These are phyloP conservation scores for Gallinago undulata DNA, from an alignment of 2,113 vertebrate genomes.

Conservation along the genomic window DNA sequence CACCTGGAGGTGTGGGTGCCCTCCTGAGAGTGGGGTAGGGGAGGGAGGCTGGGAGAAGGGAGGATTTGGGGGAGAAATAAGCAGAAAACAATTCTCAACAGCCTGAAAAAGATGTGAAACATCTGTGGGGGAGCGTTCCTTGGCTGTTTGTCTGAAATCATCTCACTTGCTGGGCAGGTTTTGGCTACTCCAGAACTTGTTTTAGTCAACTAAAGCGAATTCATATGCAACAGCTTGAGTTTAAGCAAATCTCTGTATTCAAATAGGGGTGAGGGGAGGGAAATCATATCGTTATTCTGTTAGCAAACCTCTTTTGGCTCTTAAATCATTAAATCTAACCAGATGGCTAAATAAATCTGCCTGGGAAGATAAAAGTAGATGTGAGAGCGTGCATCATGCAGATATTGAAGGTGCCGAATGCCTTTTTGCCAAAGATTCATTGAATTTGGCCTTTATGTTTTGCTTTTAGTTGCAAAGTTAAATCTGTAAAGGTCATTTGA, in stretches of 20 bases:
- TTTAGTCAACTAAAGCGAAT: neutral
- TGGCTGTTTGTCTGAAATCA: neutral
- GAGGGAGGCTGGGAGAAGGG: neutral
- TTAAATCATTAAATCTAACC: neutral
- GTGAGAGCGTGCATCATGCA: fast-evolving
- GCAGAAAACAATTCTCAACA: neutral
- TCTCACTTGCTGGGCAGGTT: neutral
- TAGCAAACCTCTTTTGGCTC: neutral
- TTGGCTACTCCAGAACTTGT: neutral
- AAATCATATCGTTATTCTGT: fast-evolving
- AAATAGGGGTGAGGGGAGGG: fast-evolving
- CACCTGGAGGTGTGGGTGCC: neutral
- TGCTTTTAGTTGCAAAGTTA: neutral
- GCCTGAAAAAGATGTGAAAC: no score
- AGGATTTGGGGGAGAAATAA: fast-evolving
- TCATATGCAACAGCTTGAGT: neutral
- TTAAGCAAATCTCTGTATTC: conserved; percentile 28
- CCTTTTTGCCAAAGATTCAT: neutral
- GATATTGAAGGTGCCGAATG: fast-evolving
- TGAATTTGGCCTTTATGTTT: neutral
- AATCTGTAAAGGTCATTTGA: conserved; percentile 19
- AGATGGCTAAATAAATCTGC: neutral
- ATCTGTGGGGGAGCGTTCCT: neutral
- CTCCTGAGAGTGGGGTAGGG: neutral
- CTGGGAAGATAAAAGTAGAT: neutral